Conservation (phyloP, 2,113 vertebrate genomes). For the Meriones unguiculatus region DNA sequence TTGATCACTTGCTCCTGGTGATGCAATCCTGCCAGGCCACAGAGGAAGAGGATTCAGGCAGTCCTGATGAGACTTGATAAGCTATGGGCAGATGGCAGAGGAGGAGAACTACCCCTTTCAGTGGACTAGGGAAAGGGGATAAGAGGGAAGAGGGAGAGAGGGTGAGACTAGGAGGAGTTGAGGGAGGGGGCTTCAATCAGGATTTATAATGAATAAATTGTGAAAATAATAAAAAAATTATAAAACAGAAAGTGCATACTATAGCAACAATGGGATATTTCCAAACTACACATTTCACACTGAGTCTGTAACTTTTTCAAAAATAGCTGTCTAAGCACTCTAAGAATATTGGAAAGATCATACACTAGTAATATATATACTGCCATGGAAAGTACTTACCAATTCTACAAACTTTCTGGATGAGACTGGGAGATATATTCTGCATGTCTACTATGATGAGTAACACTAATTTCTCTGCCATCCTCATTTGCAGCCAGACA, state of each 20-base stretch:
- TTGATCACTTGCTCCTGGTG: too few species aligned
- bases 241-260: conserved; percentile 5
- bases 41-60: too few species aligned
- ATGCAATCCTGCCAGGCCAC: too few species aligned
- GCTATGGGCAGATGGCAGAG: too few species aligned
- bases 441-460: conserved; percentile 6
- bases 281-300: conserved; percentile 7
- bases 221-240: too few species aligned
- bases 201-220: too few species aligned
- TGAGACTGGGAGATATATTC: conserved; percentile 25
- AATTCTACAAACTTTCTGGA: conserved; percentile 15
- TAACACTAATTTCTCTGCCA: neutral
- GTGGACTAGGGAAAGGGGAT: too few species aligned
- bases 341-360: conserved; percentile 11
- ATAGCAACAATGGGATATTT: conserved; percentile 11
- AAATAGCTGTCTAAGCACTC: neutral
- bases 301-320: conserved; percentile 35
- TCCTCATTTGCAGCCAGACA: conserved; percentile 33
- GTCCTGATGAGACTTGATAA: too few species aligned
- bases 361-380: neutral
- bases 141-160: too few species aligned
- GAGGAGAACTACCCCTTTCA: too few species aligned
- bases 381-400: conserved; percentile 12
- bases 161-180: too few species aligned
- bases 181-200: too few species aligned